Conservation (phyloP, 2,888 invertebrate genomes). For the Agonopterix subpropinquella region DNA sequence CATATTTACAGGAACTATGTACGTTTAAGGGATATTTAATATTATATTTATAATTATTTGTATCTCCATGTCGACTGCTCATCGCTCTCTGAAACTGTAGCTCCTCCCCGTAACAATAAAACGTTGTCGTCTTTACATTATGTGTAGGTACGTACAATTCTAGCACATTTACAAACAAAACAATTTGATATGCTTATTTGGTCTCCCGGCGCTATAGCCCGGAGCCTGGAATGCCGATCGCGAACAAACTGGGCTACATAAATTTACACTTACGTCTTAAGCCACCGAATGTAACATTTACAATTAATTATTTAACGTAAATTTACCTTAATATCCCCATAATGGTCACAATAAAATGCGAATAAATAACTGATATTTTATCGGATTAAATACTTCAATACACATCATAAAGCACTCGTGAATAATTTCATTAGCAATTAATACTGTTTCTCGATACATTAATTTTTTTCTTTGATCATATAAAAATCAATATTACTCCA, state of each 20-base stretch:
- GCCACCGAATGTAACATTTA: constrained; percentile 57
- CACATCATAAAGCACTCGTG: constrained; percentile 29
- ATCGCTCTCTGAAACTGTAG: too few relatives aligned
- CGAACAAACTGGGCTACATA: constrained; percentile 41
- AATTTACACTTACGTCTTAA: constrained; percentile 53
- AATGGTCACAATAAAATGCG: constrained; percentile 20
- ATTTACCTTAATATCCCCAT: constrained; percentile 34
- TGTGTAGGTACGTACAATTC: constrained; percentile 16
- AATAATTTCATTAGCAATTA: constrained; percentile 25
- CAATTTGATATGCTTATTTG: constrained; percentile 56
- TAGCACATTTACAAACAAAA: constrained; percentile 52
- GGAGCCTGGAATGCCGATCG: constrained; percentile 20
- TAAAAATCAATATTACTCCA: too few relatives aligned
- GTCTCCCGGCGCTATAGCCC: constrained; percentile 25
- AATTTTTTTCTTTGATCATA: too few relatives aligned
- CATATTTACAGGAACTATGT: too few relatives aligned
- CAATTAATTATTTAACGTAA: constrained; percentile 43
- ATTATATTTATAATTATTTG: too few relatives aligned
- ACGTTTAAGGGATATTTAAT: too few relatives aligned
- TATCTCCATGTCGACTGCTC: too few relatives aligned
- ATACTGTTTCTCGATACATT: neutral
- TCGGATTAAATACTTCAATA: constrained; percentile 20
- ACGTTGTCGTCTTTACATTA: constrained; percentile 33
- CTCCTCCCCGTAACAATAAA: constrained; percentile 5
- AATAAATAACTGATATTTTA: constrained; percentile 19